phyloP scores from a whole-genome alignment of 1,140 invertebrate genomes.

The Sminthurinus signatus region DNA sequence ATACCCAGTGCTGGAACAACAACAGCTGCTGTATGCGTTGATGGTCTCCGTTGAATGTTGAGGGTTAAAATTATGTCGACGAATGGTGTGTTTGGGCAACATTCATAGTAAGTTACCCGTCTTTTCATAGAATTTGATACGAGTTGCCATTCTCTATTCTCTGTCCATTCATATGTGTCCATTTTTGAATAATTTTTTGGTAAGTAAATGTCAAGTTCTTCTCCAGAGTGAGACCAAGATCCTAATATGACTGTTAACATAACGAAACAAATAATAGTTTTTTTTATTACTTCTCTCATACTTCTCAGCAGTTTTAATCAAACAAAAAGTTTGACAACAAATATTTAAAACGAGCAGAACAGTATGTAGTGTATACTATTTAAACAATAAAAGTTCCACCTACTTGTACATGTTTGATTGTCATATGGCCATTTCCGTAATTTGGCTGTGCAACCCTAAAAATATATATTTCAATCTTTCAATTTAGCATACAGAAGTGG shows the following conservation, averaged over 20 bases:
- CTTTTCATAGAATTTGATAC: conserved; percentile 5
- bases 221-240: conserved; percentile 40
- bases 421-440: conserved; percentile 41
- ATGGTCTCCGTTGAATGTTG: conserved; percentile 14
- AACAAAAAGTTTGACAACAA: too few relatives aligned
- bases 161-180: conserved; percentile 11
- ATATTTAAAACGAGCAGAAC: too few relatives aligned
- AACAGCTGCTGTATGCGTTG: conserved; percentile 29
- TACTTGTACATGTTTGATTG: conserved; percentile 35
- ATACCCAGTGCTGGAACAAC: conserved; percentile 36
- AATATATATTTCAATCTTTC: too few relatives aligned
- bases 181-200: conserved; percentile 30
- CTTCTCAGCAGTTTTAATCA: too few relatives aligned
- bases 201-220: conserved; percentile 23
- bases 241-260: conserved; percentile 32
- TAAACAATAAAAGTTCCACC: too few relatives aligned
- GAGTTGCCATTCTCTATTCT: conserved; percentile 35
- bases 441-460: conserved; percentile 32
- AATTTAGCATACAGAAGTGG: too few relatives aligned
- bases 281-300: too few relatives aligned
- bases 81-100: conserved; percentile 21
- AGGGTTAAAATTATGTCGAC: conserved; percentile 26
- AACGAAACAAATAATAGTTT: too few relatives aligned
- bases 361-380: too few relatives aligned
- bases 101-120: neutral